Evolutionary conservation across 2,113 vertebrate genomes (phyloP).

Genomic region (Gallinago jamesoni): DNA sequence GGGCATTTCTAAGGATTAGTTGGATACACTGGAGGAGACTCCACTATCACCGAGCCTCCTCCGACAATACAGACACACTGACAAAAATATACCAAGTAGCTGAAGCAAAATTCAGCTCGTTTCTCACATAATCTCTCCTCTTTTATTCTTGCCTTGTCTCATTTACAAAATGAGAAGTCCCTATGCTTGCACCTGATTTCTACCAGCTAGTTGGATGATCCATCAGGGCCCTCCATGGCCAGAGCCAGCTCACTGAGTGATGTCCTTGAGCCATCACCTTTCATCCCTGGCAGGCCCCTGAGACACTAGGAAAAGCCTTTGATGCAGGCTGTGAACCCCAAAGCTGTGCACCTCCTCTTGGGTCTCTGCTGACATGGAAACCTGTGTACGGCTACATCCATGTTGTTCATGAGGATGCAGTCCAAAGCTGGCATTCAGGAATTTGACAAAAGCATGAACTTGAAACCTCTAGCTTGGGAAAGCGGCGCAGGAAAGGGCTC

Average conservation of each 20-base stretch:
- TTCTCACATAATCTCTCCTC: not conserved
- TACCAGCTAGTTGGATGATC: not conserved
- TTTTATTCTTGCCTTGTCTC: not conserved
- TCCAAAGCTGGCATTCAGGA: not conserved
- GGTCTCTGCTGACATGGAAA: fast-evolving
- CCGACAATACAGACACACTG: no score
- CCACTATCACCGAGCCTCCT: no score
- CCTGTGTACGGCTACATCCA: not conserved
- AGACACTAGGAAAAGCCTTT: fast-evolving
- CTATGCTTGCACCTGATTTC: not conserved
- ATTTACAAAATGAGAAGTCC: not conserved
- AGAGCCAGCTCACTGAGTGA: not conserved
- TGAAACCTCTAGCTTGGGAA: not conserved
- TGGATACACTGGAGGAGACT: no score
- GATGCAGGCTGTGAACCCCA: not conserved
- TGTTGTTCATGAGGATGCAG: not conserved
- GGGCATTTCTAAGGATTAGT: no score
- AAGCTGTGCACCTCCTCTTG: not conserved
- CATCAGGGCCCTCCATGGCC: fast-evolving
- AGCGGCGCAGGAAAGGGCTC: fast-evolving
- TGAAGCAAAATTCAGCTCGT: no score
- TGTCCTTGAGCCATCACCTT: not conserved
- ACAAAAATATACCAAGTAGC: no score
- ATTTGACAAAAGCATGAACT: no score
- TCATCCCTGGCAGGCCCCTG: not conserved